phyloP scores from a whole-genome alignment of 2,113 vertebrate genomes.

The Alethe diademata region DNA sequence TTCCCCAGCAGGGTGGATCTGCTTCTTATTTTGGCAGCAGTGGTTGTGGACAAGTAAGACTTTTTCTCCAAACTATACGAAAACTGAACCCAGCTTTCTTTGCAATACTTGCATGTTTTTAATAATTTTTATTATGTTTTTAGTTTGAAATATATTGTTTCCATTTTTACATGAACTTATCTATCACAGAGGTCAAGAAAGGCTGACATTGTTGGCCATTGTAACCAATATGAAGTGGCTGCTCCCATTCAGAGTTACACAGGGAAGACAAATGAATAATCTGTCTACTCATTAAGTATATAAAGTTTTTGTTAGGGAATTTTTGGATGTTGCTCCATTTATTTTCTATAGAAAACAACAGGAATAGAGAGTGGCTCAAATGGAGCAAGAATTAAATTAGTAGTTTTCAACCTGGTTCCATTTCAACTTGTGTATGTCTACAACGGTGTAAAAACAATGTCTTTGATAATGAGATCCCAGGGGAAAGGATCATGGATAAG shows the following conservation, averaged over 20 bases:
- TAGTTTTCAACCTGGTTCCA: background rate
- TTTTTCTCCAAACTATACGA: background rate
- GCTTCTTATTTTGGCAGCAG: background rate
- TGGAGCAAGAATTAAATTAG: background rate
- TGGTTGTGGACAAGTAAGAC: conserved; percentile 52
- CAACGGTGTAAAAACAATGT: background rate
- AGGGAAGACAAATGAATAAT: background rate
- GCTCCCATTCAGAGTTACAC: background rate
- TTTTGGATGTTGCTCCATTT: background rate
- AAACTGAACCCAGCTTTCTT: background rate
- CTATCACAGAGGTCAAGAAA: background rate
- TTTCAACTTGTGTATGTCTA: background rate
- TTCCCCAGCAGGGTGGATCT: background rate
- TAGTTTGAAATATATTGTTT: background rate
- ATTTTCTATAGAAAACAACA: accelerated
- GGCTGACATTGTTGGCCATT: background rate
- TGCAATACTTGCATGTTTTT: background rate
- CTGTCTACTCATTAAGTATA: background rate
- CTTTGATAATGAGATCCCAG: background rate
- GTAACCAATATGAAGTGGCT: background rate
- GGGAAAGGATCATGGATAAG: background rate
- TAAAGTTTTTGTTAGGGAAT: background rate
- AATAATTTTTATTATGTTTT: background rate
- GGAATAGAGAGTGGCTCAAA: background rate
- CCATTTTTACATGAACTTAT: background rate